A percentile compares a stretch with the other conserved stretches of the same genome.
Evolutionary conservation across 2,113 vertebrate genomes (phyloP).

Genomic region (Mesembrinibis cayennensis): DNA sequence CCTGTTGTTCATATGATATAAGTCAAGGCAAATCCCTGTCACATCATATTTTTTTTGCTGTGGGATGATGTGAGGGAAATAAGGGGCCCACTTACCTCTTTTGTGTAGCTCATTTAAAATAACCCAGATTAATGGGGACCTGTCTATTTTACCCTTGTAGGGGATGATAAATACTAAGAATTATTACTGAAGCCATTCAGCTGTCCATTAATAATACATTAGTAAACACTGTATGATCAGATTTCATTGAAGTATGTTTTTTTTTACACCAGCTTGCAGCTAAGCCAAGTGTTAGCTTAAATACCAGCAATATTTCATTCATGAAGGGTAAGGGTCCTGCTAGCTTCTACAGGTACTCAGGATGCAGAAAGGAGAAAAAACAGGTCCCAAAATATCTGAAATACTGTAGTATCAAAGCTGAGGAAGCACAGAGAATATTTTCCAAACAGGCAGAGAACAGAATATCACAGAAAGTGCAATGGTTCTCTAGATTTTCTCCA

Average conservation of each 20-base stretch:
- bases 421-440: neutral
- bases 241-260: neutral
- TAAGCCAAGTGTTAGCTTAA: neutral
- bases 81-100: neutral
- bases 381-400: neutral
- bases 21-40: neutral
- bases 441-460: neutral
- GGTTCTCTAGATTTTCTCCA: neutral
- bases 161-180: constrained; percentile 20
- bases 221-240: constrained; percentile 42
- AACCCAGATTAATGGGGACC: constrained; percentile 26
- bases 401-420: neutral
- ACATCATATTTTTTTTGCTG: neutral
- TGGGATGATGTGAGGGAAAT: neutral
- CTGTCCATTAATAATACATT: constrained; percentile 35
- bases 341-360: neutral
- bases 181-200: constrained; percentile 8
- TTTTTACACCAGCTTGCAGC: neutral
- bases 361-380: neutral
- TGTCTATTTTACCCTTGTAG: constrained; percentile 16
- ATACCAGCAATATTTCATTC: constrained; percentile 22
- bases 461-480: neutral
- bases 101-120: constrained; percentile 23
- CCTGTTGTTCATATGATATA: neutral
- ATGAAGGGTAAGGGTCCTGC: neutral